A percentile compares a stretch with the other conserved stretches of the same genome.
These are phyloP conservation scores for Hipposideros armiger DNA, from an alignment of 2,113 vertebrate species.

Conservation along the genomic window DNA sequence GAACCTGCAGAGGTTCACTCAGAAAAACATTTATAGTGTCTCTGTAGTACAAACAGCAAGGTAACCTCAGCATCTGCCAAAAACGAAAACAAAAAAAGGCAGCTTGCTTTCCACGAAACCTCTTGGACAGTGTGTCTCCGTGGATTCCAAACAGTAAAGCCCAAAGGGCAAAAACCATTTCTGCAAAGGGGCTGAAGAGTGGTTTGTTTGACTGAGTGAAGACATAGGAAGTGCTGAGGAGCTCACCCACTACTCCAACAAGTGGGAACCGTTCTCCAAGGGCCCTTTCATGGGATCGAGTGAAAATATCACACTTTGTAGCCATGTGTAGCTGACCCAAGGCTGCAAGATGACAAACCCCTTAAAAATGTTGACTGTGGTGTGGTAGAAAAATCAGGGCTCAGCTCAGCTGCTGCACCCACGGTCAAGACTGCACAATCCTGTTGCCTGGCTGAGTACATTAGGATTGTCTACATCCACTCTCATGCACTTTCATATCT, in stretches of 20 bases:
- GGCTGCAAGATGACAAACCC: neutral
- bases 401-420: neutral
- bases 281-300: too few species aligned
- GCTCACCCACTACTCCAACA: neutral
- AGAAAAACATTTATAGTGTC: neutral
- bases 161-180: neutral
- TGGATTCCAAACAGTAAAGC: neutral
- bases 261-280: rapidly evolving
- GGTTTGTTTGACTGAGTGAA: neutral
- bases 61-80: neutral
- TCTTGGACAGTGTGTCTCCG: rapidly evolving
- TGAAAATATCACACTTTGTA: neutral
- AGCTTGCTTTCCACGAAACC: neutral
- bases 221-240: too few species aligned
- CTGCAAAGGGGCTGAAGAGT: neutral
- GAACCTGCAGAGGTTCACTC: conserved; percentile 93
- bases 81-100: neutral
- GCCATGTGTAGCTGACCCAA: neutral
- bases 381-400: neutral
- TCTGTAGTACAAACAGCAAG: neutral
- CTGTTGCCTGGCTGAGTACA: too few species aligned
- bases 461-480: neutral
- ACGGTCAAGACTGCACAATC: neutral
- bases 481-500: too few species aligned
- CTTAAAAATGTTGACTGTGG: too few species aligned